A percentile compares a stretch with the other conserved stretches of the same genome.
Conservation (phyloP, 2,797 vertebrate species). For the Poeciliopsis turneri region DNA sequence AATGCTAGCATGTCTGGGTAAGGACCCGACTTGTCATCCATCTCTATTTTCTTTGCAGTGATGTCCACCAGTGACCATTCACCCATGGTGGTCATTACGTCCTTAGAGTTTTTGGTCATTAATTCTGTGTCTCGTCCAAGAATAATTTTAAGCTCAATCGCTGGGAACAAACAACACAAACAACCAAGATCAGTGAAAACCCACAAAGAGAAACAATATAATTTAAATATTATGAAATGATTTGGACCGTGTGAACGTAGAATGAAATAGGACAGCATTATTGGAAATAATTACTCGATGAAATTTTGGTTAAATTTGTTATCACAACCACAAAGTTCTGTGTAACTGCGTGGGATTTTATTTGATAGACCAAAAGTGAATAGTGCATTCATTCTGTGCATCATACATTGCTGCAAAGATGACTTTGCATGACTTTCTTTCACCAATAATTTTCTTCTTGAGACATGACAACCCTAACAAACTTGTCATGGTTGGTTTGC, state of each 20-base stretch:
- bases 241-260: background rate
- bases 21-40: fast-evolving
- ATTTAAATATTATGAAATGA: background rate
- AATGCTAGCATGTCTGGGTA: conserved; percentile 50
- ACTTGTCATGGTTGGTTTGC: no score
- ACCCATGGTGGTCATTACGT: conserved; percentile 72
- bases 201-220: background rate
- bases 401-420: no score
- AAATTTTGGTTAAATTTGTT: background rate
- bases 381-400: background rate
- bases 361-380: background rate
- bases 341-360: background rate
- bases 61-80: conserved; percentile 83
- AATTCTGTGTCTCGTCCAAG: conserved; percentile 25
- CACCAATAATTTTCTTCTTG: background rate
- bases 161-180: conserved; percentile 49
- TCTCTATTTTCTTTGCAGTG: conserved; percentile 3
- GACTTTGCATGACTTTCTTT: no score
- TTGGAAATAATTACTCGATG: background rate
- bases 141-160: conserved; percentile 56
- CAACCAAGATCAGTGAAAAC: background rate
- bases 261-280: background rate
- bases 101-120: conserved; percentile 54
- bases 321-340: background rate
- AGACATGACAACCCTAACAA: no score